Conservation (phyloP, 2,888 invertebrate species). For the Campopleginae sp. region DNA sequence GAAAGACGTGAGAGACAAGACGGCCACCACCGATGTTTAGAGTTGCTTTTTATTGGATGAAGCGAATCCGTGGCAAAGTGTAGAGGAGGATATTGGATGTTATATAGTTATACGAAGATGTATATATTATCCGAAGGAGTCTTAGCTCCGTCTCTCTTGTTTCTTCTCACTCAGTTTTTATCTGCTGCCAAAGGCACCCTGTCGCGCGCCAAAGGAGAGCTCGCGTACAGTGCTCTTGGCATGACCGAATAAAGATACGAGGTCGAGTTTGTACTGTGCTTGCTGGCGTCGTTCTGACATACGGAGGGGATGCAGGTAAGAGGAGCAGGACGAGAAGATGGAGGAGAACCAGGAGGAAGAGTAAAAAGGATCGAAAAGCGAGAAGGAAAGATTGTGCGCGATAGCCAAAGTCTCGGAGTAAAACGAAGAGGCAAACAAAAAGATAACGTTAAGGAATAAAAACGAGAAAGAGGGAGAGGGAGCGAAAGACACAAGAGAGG, state of each 20-base stretch:
- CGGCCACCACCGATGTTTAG: constrained; percentile 25
- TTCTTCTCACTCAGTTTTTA: constrained; percentile 63
- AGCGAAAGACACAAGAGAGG: constrained; percentile 27
- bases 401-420: background rate
- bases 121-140: constrained; percentile 47
- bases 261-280: constrained; percentile 70
- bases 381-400: background rate
- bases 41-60: constrained; percentile 14
- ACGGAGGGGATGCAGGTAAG: constrained; percentile 35
- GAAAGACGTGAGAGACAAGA: constrained; percentile 3
- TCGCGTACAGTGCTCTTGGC: constrained; percentile 68
- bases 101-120: constrained; percentile 27
- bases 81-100: constrained; percentile 8
- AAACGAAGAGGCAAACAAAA: constrained; percentile 14
- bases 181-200: constrained; percentile 71
- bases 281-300: constrained; percentile 60
- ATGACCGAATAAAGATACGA: constrained; percentile 77
- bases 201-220: constrained; percentile 67
- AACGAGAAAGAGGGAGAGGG: constrained; percentile 18
- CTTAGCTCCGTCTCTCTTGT: constrained; percentile 50
- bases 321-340: constrained; percentile 5
- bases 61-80: constrained; percentile 34
- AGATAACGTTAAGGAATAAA: background rate
- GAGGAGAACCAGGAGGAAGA: constrained; percentile 27
- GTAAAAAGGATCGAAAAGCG: constrained; percentile 37